phyloP scores from a whole-genome alignment of 2,113 vertebrate species.

The Halcyon malimbica region DNA sequence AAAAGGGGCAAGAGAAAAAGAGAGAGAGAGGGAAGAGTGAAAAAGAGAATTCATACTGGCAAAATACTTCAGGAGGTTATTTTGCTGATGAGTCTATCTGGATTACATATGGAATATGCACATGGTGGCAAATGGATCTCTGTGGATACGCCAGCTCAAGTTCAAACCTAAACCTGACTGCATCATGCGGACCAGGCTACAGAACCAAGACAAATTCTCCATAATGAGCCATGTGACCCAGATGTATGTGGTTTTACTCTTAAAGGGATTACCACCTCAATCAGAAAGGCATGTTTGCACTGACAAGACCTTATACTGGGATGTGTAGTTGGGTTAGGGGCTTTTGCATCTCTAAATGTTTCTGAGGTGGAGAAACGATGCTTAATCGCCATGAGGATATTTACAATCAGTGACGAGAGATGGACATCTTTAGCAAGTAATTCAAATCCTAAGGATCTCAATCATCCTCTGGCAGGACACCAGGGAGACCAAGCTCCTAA shows the following conservation, averaged over 20 bases:
- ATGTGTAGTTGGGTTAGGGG: neutral
- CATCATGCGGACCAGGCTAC: neutral
- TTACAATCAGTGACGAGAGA: neutral
- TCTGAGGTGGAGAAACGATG: neutral
- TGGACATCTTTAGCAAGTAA: neutral
- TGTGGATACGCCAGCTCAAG: neutral
- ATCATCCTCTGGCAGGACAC: neutral
- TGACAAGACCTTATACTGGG: neutral
- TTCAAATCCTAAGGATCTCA: neutral
- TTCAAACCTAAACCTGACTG: neutral
- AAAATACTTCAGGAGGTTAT: neutral
- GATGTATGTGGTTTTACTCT: neutral
- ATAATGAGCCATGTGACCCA: accelerated
- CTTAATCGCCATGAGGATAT: neutral
- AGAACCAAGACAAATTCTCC: neutral
- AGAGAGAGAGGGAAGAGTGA: neutral
- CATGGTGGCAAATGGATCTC: neutral
- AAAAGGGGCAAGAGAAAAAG: neutral
- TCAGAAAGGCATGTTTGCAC: neutral
- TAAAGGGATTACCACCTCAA: neutral
- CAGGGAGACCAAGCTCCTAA: neutral
- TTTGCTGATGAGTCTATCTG: neutral
- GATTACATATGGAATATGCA: neutral
- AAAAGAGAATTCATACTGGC: neutral
- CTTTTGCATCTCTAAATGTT: neutral